Conservation (phyloP, 2,888 invertebrate genomes). For the Stenodema calcarata region DNA sequence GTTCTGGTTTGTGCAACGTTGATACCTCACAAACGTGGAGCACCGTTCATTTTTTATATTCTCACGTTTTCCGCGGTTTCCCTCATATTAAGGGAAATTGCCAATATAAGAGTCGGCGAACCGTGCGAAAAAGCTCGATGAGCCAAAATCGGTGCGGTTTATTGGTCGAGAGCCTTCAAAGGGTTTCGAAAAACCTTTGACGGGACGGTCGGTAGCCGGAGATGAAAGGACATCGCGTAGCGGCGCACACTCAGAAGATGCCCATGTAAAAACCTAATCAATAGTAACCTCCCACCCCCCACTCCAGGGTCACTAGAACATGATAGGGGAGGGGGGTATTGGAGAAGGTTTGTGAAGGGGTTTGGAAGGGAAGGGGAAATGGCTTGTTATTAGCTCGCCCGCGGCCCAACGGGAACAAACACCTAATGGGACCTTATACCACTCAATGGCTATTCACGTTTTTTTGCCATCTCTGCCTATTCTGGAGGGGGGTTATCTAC, state of each 20-base stretch:
- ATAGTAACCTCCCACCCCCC: background rate
- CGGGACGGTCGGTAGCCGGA: background rate
- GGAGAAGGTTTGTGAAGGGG: background rate
- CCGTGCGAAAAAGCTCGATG: no score
- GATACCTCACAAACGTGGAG: no score
- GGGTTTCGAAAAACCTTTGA: background rate
- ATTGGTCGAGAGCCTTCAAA: background rate
- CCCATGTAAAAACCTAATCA: constrained; percentile 40
- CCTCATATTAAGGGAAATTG: no score
- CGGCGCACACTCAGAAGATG: constrained; percentile 34
- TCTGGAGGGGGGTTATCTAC: no score
- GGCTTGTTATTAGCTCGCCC: background rate
- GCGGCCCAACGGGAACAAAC: no score
- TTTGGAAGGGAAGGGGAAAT: background rate
- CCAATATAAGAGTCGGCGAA: no score
- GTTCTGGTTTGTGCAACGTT: no score
- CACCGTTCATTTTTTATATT: no score
- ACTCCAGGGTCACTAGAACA: background rate
- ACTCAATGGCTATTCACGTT: background rate
- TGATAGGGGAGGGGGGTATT: background rate
- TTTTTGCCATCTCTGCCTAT: no score
- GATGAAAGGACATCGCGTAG: background rate
- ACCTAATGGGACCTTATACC: background rate
- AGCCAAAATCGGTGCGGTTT: background rate
- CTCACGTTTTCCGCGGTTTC: no score